Percentiles rank a stretch among this genome's conserved stretches.
These are phyloP conservation scores for Hesperophylax magnus DNA, from an alignment of 1,140 invertebrate genomes.

Conservation along the genomic window DNA sequence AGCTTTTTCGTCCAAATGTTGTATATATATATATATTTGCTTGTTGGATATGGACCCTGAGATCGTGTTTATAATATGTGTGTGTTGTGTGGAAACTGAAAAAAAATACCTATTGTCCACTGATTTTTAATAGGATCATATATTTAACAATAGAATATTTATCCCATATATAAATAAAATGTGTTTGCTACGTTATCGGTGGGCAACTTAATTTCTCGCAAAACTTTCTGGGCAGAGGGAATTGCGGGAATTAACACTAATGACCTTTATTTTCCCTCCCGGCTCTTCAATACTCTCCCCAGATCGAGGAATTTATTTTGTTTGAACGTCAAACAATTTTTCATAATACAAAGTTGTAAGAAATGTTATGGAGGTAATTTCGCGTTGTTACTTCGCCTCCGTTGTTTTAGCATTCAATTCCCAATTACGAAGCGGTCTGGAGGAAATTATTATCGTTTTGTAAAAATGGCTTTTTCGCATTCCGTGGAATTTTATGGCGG, in stretches of 20 bases:
- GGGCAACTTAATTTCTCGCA: background rate
- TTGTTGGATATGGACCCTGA: no score
- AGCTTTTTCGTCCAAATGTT: no score
- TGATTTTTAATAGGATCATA: no score
- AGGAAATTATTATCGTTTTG: background rate
- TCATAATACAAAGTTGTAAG: conserved; percentile 8
- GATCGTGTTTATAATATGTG: no score
- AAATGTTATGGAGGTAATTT: conserved; percentile 10
- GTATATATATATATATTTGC: no score
- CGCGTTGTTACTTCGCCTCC: conserved; percentile 7
- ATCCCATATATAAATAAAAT: no score
- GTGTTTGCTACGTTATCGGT: no score
- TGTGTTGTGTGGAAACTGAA: no score
- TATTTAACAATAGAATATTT: no score
- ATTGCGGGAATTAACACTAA: conserved; percentile 33
- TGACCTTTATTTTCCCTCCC: conserved; percentile 1
- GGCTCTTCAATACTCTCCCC: background rate
- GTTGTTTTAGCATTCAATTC: conserved; percentile 7
- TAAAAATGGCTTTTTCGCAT: no score
- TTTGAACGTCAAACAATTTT: conserved; percentile 38
- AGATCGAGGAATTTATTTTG: background rate
- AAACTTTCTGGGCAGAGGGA: conserved; percentile 25
- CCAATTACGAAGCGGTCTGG: conserved; percentile 5
- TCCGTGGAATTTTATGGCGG: no score
- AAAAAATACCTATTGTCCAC: no score